phyloP scores from a whole-genome alignment of 2,113 vertebrate genomes.

The Natator depressus region DNA sequence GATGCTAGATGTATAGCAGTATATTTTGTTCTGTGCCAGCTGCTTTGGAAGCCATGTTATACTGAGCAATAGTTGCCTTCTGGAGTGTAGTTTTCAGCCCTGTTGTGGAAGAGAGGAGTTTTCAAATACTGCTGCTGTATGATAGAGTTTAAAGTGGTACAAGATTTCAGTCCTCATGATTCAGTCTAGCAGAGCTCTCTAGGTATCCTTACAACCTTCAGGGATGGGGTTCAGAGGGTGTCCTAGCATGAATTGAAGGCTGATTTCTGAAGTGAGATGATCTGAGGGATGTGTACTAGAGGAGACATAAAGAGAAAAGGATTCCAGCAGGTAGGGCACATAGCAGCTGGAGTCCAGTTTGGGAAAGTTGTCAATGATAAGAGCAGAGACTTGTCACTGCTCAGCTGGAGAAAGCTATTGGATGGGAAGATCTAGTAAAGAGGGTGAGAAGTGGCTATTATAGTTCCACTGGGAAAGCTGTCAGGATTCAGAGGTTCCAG shows the following conservation, averaged over 20 bases:
- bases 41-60: background rate
- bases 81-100: background rate
- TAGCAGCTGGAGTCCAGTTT: background rate
- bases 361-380: background rate
- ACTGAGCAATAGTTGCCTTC: background rate
- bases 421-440: background rate
- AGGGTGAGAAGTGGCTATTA: accelerated
- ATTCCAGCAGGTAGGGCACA: background rate
- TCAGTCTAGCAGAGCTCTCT: no score
- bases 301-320: background rate
- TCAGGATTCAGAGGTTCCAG: background rate
- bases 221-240: background rate
- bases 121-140: background rate
- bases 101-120: background rate
- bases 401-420: background rate
- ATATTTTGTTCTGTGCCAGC: background rate
- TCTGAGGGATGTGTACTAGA: background rate
- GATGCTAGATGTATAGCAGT: background rate
- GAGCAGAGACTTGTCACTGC: background rate
- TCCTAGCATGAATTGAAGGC: background rate
- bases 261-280: background rate
- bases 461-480: background rate
- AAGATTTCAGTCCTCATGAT: background rate
- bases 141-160: background rate
- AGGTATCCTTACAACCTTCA: background rate